These are phyloP conservation scores for Chiloscyllium plagiosum DNA, from an alignment of 2,113 vertebrate species.

Conservation along the genomic window DNA sequence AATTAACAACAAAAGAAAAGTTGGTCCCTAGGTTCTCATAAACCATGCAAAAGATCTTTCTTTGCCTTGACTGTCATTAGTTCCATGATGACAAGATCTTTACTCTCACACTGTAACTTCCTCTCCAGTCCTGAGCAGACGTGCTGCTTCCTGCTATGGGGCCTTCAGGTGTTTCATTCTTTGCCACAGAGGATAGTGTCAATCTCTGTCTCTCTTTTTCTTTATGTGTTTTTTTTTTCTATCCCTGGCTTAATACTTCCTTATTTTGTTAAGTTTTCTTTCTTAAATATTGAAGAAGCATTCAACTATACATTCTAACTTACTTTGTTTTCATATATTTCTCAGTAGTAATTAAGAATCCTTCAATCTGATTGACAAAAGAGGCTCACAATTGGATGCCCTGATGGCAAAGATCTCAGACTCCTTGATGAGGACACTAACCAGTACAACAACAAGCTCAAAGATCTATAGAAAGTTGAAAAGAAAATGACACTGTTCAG, in stretches of 20 bases:
- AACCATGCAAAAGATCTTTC: not conserved
- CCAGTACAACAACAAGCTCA: not conserved
- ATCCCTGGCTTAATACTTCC: not conserved
- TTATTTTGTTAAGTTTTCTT: too few relatives aligned
- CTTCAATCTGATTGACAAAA: not conserved
- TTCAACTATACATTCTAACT: not conserved
- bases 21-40: too few relatives aligned
- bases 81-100: too few relatives aligned
- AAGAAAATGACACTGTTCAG: not conserved
- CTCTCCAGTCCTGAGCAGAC: too few relatives aligned
- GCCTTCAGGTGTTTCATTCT: too few relatives aligned
- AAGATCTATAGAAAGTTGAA: not conserved
- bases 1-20: too few relatives aligned
- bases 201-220: not conserved
- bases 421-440: not conserved
- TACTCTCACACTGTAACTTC: too few relatives aligned
- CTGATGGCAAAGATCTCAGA: not conserved
- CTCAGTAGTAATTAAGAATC: not conserved
- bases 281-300: not conserved
- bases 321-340: not conserved
- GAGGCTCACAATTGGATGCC: not conserved
- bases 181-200: too few relatives aligned
- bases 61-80: not conserved
- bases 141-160: too few relatives aligned
- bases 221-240: not conserved